Conservation (phyloP, 2,888 invertebrate genomes). For the Diadegma fenestrale region DNA sequence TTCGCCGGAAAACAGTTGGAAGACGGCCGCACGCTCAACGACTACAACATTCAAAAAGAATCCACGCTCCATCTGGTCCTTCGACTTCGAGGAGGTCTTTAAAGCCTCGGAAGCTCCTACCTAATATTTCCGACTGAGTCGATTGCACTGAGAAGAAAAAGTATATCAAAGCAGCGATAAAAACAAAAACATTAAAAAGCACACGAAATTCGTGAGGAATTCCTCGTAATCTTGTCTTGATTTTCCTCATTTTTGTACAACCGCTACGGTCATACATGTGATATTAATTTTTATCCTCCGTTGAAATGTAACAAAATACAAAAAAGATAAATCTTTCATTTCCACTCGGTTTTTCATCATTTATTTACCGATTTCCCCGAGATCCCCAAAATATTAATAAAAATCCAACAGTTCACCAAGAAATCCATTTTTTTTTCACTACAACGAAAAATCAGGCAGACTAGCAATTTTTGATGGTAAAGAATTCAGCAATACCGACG, state of each 20-base stretch:
- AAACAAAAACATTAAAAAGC: conserved; percentile 10
- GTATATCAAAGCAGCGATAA: not conserved
- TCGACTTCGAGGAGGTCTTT: conserved; percentile 66
- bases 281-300: conserved; percentile 58
- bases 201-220: conserved; percentile 27
- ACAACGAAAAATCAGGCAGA: too few species aligned
- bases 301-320: conserved; percentile 35
- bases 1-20: conserved; percentile 69
- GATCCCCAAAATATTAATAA: not conserved
- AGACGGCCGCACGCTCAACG: conserved; percentile 66
- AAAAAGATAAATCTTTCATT: conserved; percentile 28
- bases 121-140: not conserved
- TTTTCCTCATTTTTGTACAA: conserved; percentile 48
- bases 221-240: conserved; percentile 30
- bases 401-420: not conserved
- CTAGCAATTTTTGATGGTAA: not conserved
- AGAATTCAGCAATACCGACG: conserved; percentile 11
- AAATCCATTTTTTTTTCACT: not conserved
- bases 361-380: conserved; percentile 2
- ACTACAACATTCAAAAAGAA: conserved; percentile 69
- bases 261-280: conserved; percentile 51
- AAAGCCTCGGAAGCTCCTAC: not conserved
- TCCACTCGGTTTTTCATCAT: not conserved
- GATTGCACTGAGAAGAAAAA: not conserved
- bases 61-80: conserved; percentile 68